Evolutionary conservation across 2,888 invertebrate genomes (phyloP), one percentile per base, ranked within the genome.

Genomic region (Palloptera scutellata): DNA sequence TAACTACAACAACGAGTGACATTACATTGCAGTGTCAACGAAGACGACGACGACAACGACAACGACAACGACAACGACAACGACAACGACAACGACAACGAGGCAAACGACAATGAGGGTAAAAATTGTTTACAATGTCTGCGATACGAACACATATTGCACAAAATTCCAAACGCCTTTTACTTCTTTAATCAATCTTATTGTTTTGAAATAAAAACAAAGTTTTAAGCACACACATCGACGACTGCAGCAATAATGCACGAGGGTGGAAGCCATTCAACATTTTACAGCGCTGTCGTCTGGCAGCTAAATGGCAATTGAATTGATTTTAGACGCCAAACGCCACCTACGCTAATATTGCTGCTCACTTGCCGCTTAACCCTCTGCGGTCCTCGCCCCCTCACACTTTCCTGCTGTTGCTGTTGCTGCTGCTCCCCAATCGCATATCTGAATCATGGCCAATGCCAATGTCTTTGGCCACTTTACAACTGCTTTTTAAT

Each of bases 281-380:
- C 30, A 52, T 55, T 66, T 66, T 66, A 45, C 48, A 61, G 9
- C 58, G 54, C 43, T 17, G 41, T 58, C 43, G 55, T 41, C 61
- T 66, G 66, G 55, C 67, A 58, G 57, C 48, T 20, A 61, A 66
- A 66, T 43, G 66, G 66, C 66, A 66, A 66, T 66, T 55, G 66
- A 61, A 66, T 66, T 19, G 61, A 54, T 17, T 55, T 61, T 13
- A 65, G 59, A 15, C 45, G 59, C 20, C 59, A 13, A 6, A 17
- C 54, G 42, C 41, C 61, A 15, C 11, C 19, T 13, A 53, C 53
- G 4, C 12, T 5, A 30, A 30, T 4, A 30, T 30, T 30, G 2
- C 30, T 30, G 30, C 6, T 30, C 30, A 41, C 11, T 17, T 17
- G 19, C n/a, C n/a, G n/a, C 6, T 30, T 30, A 30, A 30, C 30